Evolutionary conservation across 2,113 vertebrate genomes (phyloP).

Genomic region (Andinoacara biseriatus): DNA sequence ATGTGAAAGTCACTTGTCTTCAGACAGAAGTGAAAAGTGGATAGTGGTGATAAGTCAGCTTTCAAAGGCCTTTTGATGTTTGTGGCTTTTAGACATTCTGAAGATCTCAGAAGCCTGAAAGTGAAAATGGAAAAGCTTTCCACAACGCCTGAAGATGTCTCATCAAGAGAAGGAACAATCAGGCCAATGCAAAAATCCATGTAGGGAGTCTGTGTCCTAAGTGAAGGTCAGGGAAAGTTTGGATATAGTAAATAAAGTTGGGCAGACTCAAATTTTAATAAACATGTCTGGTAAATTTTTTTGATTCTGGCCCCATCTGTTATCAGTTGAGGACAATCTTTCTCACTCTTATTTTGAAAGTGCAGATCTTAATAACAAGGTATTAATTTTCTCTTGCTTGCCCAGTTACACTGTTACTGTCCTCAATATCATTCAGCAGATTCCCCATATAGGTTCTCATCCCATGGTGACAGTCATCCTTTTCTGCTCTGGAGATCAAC

Average conservation of each 20-base stretch:
- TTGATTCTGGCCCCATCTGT: background rate
- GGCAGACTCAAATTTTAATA: background rate
- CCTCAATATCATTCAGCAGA: background rate
- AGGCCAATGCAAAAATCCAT: constrained; percentile 17
- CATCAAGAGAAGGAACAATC: constrained; percentile 34
- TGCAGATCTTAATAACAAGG: background rate
- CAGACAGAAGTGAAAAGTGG: constrained; percentile 26
- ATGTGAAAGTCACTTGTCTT: constrained; percentile 37
- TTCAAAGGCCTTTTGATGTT: constrained; percentile 38
- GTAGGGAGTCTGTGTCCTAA: background rate
- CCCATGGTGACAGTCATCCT: background rate
- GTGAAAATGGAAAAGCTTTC: constrained; percentile 36
- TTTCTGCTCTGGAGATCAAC: background rate
- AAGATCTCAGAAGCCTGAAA: constrained; percentile 29
- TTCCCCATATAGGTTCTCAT: background rate
- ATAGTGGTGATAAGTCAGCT: constrained; percentile 23
- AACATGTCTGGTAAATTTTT: background rate
- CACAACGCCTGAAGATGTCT: constrained; percentile 26
- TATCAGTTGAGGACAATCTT: background rate
- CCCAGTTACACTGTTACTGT: background rate
- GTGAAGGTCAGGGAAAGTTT: constrained; percentile 34
- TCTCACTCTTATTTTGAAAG: background rate
- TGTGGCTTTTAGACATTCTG: constrained; percentile 18
- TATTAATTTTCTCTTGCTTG: background rate
- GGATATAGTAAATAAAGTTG: constrained; percentile 25